Base-by-base conservation (phyloP, 1,140 invertebrate species). In the Agraylea sexmaculata region DNA sequence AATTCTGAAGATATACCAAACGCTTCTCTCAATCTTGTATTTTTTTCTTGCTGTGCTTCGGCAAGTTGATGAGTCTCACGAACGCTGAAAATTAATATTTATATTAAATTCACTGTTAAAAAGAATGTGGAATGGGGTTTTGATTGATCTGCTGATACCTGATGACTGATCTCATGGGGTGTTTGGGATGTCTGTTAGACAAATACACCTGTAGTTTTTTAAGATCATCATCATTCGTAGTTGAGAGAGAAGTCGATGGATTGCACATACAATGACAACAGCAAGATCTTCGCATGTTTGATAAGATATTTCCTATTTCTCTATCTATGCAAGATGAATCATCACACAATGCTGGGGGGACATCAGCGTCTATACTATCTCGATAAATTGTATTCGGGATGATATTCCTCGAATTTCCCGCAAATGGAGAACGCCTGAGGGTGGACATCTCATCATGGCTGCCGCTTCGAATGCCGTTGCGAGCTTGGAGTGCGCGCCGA, bases 1-100 rank as follows among this genome's bases (percentile, higher is more conserved):
- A 94, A 97, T 53, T 82, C 80, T 45, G 89, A 83, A 18, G 86
- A 87, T 47, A 98, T 90, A 32, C 92, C 91, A 62, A 98, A 95
- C 1, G 92, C 92, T 57, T 91, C 85, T 30, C 89, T 77, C 35
- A 96, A 66, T 35, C 80, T 78, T 5, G 83, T 85, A 73, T 97
- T 97, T 63, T 96, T 95, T 54, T 92, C 84, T 56, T 89, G 83
- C 57, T 94, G 91, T n/a, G 91, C 90, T 62, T 92, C 88, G 2
- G 92, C 91, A 40, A 94, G 77, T 59, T 94, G 87, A 68, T 97
- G 92, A 30, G 87, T 94, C 55, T 95, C 91, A 38, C 84, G 85
- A 15, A 88, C 87, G 66, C 88, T 92, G 60, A 5, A 74, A 72
- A 40, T 53, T 34, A 60, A 52, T 28, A 45, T 54, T 34, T 46